Base-by-base conservation (phyloP, 2,888 invertebrate species). In the Cosmia trapezina region DNA sequence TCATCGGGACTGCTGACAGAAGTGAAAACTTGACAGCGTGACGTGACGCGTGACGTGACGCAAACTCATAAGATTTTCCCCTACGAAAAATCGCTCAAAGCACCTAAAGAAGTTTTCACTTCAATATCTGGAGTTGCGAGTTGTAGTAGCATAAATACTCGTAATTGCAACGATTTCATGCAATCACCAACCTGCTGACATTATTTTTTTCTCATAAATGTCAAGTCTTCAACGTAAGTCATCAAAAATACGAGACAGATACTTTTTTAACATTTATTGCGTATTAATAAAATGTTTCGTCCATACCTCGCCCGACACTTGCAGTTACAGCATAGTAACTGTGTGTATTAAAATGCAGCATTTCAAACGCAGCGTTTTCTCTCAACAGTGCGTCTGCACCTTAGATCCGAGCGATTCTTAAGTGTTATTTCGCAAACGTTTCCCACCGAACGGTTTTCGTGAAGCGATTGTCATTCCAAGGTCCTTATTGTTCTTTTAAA, bases 401-500 rank as follows among this genome's bases (percentile, higher is more conserved):
- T 67, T 73, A 79, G 71, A 76, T 77, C 79, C 74, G 67, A 81
- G 74, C 76, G 70, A 70, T 71, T 76, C 70, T 83, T 81, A 84
- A 84, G 81, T 76, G 82, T 56, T 80, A 80, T 91, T 90, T 90
- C 91, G 89, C 84, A 93, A 88, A 75, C 82, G 64, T 83, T 86
- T 82, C 84, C 87, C 81, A 81, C 76, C 75, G 70, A 83, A 88
- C 84, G 19, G 65, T 78, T 83, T 87, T 81, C 68, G 86, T 83
- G 73, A 74, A 72, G 78, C 87, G 84, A 86, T 85, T 91, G 91
- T 90, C 90, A 87, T 87, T 69, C 84, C 92, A 93, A 93, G 93
- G 93, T 90, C 89, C 83, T 86, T 89, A 86, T 91, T 91, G 91
- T 92, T 89, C 83, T 85, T 70, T 76, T 65, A 71, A 70, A 80